Percentiles rank a stretch among this genome's conserved stretches.
phyloP scores from a whole-genome alignment of 2,113 vertebrate species.

The Mustelus asterias region DNA sequence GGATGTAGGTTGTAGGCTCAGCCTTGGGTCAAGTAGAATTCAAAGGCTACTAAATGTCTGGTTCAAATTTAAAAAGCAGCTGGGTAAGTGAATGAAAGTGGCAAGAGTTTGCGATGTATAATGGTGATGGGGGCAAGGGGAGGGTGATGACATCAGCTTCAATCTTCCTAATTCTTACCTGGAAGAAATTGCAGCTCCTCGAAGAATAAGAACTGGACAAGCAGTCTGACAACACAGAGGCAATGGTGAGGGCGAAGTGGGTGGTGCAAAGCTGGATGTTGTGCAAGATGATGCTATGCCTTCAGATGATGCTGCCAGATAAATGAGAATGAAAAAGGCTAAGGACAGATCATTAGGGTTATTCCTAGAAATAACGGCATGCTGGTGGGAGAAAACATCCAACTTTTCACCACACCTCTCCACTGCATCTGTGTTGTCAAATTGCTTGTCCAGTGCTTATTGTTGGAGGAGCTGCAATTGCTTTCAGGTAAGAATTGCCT shows the following conservation, averaged over 20 bases:
- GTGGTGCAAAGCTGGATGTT: background rate
- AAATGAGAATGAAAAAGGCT: background rate
- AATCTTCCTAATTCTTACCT: no score
- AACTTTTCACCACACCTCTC: no score
- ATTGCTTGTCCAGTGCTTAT: no score
- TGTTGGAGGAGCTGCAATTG: no score
- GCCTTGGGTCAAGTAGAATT: background rate
- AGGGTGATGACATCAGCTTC: no score
- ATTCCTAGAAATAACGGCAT: background rate
- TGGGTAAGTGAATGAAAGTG: background rate
- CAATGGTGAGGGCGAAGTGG: background rate
- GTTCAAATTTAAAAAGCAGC: background rate
- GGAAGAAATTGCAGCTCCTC: no score
- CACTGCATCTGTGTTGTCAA: no score
- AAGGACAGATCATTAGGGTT: background rate
- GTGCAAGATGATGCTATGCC: background rate
- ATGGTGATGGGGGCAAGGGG: no score
- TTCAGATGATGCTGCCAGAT: background rate
- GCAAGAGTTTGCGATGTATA: no score
- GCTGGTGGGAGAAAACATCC: background rate
- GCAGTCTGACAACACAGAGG: background rate
- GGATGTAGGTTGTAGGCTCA: background rate
- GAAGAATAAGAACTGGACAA: no score
- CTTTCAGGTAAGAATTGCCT: no score
- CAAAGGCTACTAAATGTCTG: background rate